Evolutionary conservation across 1,140 invertebrate species (phyloP).

Genomic region (Araneus ventricosus): DNA sequence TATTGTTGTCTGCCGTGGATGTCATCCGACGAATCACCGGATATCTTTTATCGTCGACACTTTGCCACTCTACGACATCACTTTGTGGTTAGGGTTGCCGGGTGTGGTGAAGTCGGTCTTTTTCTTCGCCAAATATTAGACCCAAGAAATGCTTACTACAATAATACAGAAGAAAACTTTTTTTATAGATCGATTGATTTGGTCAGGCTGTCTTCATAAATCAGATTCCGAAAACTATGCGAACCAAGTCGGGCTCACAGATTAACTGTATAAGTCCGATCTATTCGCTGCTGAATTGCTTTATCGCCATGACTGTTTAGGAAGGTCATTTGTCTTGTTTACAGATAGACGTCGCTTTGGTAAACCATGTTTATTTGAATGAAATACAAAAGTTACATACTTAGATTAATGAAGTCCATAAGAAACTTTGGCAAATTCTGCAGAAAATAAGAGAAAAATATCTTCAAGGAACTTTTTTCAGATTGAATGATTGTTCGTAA

Average conservation of each 20-base stretch:
- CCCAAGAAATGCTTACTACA: background rate
- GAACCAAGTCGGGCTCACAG: background rate
- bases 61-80: conserved; percentile 21
- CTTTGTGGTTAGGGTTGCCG: conserved; percentile 34
- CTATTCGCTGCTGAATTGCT: background rate
- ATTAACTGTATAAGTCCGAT: background rate
- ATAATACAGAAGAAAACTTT: background rate
- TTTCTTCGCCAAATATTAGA: conserved; percentile 18
- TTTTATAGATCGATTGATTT: background rate
- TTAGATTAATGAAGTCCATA: background rate
- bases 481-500: too few relatives aligned
- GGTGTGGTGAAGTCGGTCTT: background rate
- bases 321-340: background rate
- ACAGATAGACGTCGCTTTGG: background rate
- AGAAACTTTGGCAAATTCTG: background rate
- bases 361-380: background rate
- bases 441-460: background rate
- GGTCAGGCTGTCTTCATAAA: background rate
- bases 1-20: conserved; percentile 57
- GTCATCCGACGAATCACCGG: conserved; percentile 59
- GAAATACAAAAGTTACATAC: background rate
- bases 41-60: conserved; percentile 59
- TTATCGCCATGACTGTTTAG: background rate
- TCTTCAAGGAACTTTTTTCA: background rate
- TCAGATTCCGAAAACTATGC: background rate